phyloP scores from a whole-genome alignment of 2,113 vertebrate genomes.

The Odontophorus gujanensis region DNA sequence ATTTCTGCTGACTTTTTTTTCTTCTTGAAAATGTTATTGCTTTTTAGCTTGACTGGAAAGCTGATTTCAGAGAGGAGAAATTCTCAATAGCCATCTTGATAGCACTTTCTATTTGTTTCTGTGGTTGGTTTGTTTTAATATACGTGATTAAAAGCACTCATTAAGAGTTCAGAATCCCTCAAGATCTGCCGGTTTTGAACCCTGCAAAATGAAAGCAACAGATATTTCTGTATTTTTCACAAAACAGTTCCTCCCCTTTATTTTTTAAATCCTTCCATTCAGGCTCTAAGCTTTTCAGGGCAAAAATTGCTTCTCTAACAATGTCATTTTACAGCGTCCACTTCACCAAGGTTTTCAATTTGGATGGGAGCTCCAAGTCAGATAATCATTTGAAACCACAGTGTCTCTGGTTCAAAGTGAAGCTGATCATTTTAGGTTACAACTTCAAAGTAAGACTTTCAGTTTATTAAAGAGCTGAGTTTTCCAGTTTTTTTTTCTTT shows the following conservation, averaged over 20 bases:
- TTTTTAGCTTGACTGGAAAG: conserved; percentile 56
- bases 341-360: conserved; percentile 50
- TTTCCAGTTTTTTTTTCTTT: background rate
- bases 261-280: conserved; percentile 51
- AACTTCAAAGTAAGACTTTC: background rate
- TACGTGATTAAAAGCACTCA: conserved; percentile 22
- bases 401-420: conserved; percentile 9
- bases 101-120: background rate
- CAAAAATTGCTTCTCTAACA: conserved; percentile 62
- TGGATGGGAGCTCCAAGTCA: conserved; percentile 42
- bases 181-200: background rate
- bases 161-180: conserved; percentile 24
- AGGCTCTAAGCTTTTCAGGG: conserved; percentile 52
- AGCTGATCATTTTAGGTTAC: conserved; percentile 12
- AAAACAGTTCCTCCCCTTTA: background rate
- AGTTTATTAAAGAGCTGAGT: background rate
- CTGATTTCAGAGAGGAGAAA: conserved; percentile 23
- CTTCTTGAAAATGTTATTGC: conserved; percentile 46
- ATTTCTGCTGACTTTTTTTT: conserved; percentile 28
- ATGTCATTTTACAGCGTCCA: conserved; percentile 43
- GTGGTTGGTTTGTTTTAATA: background rate
- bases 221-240: background rate
- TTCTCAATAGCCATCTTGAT: conserved; percentile 39
- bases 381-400: conserved; percentile 48
- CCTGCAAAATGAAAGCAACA: conserved; percentile 20